These are phyloP conservation scores for Ptychoptera contaminata DNA, from an alignment of 2,888 invertebrate genomes.

Conservation along the genomic window DNA sequence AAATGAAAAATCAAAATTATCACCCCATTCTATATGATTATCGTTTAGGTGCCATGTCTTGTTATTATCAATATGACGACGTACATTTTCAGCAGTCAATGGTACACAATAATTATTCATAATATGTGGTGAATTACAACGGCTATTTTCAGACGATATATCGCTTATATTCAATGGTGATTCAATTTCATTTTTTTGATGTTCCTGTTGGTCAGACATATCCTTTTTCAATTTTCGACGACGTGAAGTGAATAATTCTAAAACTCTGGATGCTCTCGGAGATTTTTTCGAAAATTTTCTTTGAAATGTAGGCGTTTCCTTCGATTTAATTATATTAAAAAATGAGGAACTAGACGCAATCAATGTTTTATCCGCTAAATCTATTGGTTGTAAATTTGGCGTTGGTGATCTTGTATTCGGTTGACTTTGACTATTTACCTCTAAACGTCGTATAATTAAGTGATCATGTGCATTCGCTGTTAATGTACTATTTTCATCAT, in stretches of 20 bases:
- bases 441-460: too few species aligned
- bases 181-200: slow-evolving; percentile 7
- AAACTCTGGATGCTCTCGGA: slow-evolving; percentile 17
- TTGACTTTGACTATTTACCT: too few species aligned
- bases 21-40: slow-evolving; percentile 1
- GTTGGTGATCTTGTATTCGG: too few species aligned
- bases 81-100: not conserved
- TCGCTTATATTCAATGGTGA: too few species aligned
- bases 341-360: too few species aligned
- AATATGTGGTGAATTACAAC: not conserved
- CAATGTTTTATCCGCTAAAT: too few species aligned
- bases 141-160: not conserved
- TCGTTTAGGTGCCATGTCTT: not conserved
- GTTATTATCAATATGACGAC: not conserved
- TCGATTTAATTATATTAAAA: slow-evolving; percentile 9
- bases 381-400: too few species aligned
- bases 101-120: not conserved
- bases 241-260: slow-evolving; percentile 23
- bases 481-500: slow-evolving; percentile 2
- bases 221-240: not conserved
- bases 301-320: slow-evolving; percentile 1
- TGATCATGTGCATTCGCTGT: too few species aligned
- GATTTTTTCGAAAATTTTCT: not conserved
- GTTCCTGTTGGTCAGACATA: slow-evolving; percentile 14
- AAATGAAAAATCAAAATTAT: slow-evolving; percentile 10